Evolutionary conservation across 2,797 vertebrate species (phyloP), one percentile per base, ranked within the genome.

Genomic region (Anableps anableps): DNA sequence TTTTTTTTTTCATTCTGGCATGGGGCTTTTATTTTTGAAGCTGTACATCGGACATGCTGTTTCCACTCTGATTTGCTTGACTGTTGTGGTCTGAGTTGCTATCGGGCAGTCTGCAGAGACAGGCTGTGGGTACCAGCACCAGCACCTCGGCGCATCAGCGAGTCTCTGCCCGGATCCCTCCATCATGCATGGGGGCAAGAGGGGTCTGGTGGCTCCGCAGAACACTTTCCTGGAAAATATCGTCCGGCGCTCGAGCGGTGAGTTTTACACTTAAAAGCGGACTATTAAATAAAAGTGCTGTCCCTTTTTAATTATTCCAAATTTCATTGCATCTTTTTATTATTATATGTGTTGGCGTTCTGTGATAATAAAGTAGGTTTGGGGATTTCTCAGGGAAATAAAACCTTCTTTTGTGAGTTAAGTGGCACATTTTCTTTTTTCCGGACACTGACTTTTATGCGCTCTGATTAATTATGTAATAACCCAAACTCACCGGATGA

Each of bases 171-270:
- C 93, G 4, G 86, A 76, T 83, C 53, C 79, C 89, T 86, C 97
- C 97, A 99, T 94, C 95, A 98, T 98, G 97, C 97, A 97, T 96
- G 98, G 98, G 93, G 98, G 98, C 95, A 99, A 98, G 95, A 96
- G 98, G 95, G 98, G 98, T 93, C 94, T 99, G 96, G 98, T 99
- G 96, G 98, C 98, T 92, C 98, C 98, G 88, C 98, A 99, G 95
- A 99, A 99, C 94, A 99, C 98, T 74, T 99, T 99, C 89, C 92
- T 99, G 97, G 98, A 99, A 91, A 99, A 99, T 87, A 99, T 99
- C 79, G 98, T 99, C 95, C 95, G 98, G 89, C 96, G 98, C 84
- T 98, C 98, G 72, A 99, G 97, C 85, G 98, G 98, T 99, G 93
- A 96, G 96, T 94, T 98, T 99, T 34, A 41, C 2, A 26, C 64